phyloP scores from a whole-genome alignment of 2,113 vertebrate genomes.

The Glareola pratincola region DNA sequence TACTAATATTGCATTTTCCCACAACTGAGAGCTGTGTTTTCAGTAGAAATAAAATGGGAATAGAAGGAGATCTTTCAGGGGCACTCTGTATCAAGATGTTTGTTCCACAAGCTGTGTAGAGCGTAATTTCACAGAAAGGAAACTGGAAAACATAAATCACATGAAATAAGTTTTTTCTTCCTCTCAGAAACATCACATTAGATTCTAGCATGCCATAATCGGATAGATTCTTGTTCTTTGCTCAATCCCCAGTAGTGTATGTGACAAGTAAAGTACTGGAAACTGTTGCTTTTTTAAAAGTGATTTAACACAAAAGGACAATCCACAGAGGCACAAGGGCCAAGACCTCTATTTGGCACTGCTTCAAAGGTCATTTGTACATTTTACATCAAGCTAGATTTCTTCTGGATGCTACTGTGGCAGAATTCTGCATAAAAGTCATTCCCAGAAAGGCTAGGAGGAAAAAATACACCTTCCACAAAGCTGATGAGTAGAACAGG shows the following conservation, averaged over 20 bases:
- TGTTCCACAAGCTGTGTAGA: neutral
- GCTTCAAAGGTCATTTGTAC: neutral
- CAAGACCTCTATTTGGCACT: neutral
- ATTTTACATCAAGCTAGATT: neutral
- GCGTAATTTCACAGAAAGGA: neutral
- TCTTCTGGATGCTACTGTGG: neutral
- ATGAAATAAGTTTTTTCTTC: neutral
- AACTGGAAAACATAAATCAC: neutral
- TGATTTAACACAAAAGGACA: neutral
- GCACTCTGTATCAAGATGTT: neutral
- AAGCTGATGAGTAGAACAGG: neutral
- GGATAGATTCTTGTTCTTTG: neutral
- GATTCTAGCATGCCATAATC: neutral
- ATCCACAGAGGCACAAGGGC: neutral
- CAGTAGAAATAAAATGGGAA: neutral
- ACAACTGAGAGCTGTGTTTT: neutral
- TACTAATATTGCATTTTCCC: neutral
- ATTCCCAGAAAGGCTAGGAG: neutral
- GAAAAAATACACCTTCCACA: neutral
- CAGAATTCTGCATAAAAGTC: neutral
- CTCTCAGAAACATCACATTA: neutral
- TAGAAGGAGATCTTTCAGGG: neutral
- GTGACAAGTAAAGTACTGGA: neutral
- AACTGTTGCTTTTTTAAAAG: neutral
- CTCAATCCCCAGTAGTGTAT: neutral